phyloP scores from a whole-genome alignment of 2,888 invertebrate species.

The Drosophila hamatofila region DNA sequence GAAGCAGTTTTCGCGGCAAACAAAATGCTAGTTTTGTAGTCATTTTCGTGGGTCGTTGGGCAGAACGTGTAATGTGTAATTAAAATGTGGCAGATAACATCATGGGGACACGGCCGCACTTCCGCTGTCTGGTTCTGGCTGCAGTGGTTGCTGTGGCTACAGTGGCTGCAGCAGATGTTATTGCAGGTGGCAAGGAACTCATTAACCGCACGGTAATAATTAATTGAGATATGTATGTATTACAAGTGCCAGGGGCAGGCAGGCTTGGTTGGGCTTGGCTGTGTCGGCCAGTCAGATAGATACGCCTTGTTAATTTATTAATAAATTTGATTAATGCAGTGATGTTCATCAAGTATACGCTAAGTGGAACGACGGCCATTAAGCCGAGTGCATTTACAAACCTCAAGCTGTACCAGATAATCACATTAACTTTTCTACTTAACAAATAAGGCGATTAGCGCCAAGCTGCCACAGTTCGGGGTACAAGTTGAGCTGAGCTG shows the following conservation, averaged over 20 bases:
- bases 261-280: neutral
- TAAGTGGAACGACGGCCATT: constrained; percentile 13
- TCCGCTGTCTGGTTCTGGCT: constrained; percentile 29
- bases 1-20: constrained; percentile 48
- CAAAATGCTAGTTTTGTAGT: constrained; percentile 62
- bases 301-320: constrained; percentile 80
- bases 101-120: constrained; percentile 44
- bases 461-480: constrained; percentile 28
- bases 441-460: constrained; percentile 54
- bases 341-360: constrained; percentile 59
- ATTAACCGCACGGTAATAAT: constrained; percentile 80
- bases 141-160: neutral
- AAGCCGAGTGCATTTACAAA: constrained; percentile 12
- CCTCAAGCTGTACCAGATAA: constrained; percentile 40
- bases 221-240: constrained; percentile 79
- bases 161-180: constrained; percentile 25
- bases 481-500: neutral
- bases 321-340: constrained; percentile 83
- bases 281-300: constrained; percentile 23
- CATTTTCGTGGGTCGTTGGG: constrained; percentile 49
- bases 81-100: constrained; percentile 76
- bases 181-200: constrained; percentile 43
- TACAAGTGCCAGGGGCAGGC: constrained; percentile 47
- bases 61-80: constrained; percentile 70
- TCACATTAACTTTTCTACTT: constrained; percentile 53